These are phyloP conservation scores for Premnoplex brunnescens DNA, from an alignment of 2,797 vertebrate genomes.

Conservation along the genomic window DNA sequence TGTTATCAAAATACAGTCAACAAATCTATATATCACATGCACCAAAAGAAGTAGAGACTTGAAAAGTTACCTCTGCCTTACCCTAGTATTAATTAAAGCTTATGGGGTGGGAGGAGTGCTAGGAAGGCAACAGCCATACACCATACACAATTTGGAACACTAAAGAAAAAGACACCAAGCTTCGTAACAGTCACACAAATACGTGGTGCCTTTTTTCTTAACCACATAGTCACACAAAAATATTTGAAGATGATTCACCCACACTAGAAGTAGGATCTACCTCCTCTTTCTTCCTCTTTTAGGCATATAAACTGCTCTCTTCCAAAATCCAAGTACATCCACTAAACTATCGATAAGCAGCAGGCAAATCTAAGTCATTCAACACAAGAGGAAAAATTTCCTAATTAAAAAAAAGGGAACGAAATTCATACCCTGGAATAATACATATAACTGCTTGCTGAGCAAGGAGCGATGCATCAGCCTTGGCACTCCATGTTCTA, in stretches of 20 bases:
- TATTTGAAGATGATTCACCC: not conserved
- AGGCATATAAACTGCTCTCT: not conserved
- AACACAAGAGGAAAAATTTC: not conserved
- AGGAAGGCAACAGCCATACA: not conserved
- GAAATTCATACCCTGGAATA: not conserved
- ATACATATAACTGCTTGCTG: not conserved
- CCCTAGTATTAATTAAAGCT: not conserved
- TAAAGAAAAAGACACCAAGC: not conserved
- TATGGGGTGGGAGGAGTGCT: accelerated
- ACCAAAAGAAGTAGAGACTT: not conserved
- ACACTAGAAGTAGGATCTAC: not conserved
- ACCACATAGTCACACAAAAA: not conserved
- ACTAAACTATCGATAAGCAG: not conserved
- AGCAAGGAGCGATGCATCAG: not conserved
- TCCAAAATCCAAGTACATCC: not conserved
- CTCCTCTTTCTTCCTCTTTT: not conserved
- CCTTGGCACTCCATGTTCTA: not conserved
- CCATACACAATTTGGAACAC: not conserved
- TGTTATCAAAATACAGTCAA: not conserved
- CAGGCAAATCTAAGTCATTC: not conserved
- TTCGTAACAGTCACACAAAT: not conserved
- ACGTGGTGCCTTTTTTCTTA: not conserved
- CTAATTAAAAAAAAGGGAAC: not conserved
- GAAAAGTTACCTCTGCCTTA: not conserved
- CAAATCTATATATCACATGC: not conserved